A percentile compares a stretch with the other conserved stretches of the same genome.
Conservation (phyloP, 2,113 vertebrate species). For the Hemibagrus wyckioides region DNA sequence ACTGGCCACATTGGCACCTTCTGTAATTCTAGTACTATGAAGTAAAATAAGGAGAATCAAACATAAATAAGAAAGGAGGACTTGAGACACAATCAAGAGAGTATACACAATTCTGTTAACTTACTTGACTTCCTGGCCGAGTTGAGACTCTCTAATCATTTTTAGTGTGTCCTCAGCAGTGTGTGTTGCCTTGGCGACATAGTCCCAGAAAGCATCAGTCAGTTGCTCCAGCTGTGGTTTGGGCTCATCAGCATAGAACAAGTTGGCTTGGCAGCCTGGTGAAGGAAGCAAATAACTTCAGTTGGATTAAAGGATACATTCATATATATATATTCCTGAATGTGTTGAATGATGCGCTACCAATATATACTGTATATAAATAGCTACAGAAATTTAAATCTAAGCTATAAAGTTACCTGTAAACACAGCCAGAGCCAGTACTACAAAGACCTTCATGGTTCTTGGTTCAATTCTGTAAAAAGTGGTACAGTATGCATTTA, state of each 20-base stretch:
- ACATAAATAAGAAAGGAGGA: background rate
- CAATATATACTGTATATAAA: background rate
- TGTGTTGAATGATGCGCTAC: background rate
- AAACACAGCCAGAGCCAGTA: constrained; percentile 50
- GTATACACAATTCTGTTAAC: constrained; percentile 11
- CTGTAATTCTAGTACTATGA: constrained; percentile 58
- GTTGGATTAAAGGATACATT: background rate
- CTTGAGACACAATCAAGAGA: background rate
- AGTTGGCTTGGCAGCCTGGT: constrained; percentile 73
- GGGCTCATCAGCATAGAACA: constrained; percentile 74
- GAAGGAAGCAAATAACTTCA: background rate
- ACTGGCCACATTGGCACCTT: constrained; percentile 57
- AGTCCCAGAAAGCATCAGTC: constrained; percentile 77
- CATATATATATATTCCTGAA: background rate
- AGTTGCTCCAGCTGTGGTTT: constrained; percentile 73
- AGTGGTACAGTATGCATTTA: background rate
- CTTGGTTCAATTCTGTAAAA: constrained; percentile 19
- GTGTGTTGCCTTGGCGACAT: constrained; percentile 70
- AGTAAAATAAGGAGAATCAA: background rate
- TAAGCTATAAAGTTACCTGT: constrained; percentile 28
- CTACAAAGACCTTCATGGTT: constrained; percentile 67
- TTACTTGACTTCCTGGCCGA: constrained; percentile 74
- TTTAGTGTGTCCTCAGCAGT: constrained; percentile 73
- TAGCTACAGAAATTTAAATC: background rate
- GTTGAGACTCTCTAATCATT: constrained; percentile 69